Evolutionary conservation across 1,140 invertebrate species (phyloP).

Genomic region (Antheraea mylitta): DNA sequence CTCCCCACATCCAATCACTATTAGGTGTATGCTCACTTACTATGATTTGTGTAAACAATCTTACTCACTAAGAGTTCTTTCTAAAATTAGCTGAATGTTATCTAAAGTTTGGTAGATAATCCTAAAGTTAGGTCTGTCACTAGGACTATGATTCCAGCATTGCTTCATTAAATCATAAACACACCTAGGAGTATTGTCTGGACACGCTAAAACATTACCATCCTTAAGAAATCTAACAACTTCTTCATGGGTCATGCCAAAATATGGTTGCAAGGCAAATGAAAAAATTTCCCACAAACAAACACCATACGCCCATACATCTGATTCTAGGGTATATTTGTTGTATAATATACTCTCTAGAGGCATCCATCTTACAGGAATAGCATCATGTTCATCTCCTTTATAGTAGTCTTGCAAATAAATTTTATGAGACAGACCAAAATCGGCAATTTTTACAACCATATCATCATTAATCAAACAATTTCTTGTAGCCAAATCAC

Average conservation of each 20-base stretch:
- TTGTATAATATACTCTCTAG: constrained; percentile 95
- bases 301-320: constrained; percentile 96
- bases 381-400: constrained; percentile 95
- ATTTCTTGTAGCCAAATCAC: constrained; percentile 97
- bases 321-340: constrained; percentile 95
- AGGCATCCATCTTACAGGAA: constrained; percentile 98
- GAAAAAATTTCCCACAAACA: constrained; percentile 97
- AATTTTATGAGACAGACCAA: constrained; percentile 95
- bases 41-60: neutral
- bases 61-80: constrained; percentile 53
- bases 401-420: constrained; percentile 95
- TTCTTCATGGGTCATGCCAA: constrained; percentile 96
- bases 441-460: constrained; percentile 98
- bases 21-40: neutral
- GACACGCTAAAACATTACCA: constrained; percentile 91
- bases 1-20: neutral
- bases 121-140: constrained; percentile 90
- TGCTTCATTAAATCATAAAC: constrained; percentile 96
- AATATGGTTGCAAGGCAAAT: constrained; percentile 95
- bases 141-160: constrained; percentile 94
- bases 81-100: constrained; percentile 81
- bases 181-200: constrained; percentile 93
- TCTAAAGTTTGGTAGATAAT: constrained; percentile 85
- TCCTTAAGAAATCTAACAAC: constrained; percentile 96
- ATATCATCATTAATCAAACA: constrained; percentile 96